Percentiles rank a stretch among this genome's conserved stretches.
phyloP scores from a whole-genome alignment of 2,113 vertebrate genomes.

The Podilymbus podiceps region DNA sequence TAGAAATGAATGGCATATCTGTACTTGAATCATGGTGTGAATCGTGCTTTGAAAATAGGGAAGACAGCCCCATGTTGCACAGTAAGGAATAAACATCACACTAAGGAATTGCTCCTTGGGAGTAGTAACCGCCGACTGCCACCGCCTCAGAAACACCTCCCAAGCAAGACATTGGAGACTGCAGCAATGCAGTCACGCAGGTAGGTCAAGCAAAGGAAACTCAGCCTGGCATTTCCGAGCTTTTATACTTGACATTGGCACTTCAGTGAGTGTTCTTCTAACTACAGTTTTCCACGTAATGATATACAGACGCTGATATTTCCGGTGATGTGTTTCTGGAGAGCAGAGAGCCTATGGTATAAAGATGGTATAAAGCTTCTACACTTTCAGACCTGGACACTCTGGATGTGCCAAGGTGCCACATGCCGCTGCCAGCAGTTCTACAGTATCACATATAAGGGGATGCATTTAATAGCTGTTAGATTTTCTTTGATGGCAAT shows the following conservation, averaged over 20 bases:
- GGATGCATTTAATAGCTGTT: neutral
- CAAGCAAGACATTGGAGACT: neutral
- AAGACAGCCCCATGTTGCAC: neutral
- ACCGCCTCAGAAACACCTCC: neutral
- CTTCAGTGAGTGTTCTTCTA: neutral
- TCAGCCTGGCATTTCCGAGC: neutral
- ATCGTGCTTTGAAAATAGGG: neutral
- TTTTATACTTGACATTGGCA: neutral
- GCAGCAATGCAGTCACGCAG: neutral
- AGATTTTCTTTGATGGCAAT: neutral
- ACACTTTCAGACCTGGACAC: neutral
- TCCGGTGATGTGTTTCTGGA: neutral
- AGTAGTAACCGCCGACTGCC: neutral
- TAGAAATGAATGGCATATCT: neutral
- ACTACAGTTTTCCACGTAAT: neutral
- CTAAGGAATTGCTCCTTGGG: neutral
- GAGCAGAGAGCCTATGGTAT: neutral
- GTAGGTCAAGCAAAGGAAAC: neutral
- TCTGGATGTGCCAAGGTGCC: neutral
- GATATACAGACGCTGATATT: neutral
- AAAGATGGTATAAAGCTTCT: neutral
- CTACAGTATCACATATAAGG: fast-evolving
- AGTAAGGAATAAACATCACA: neutral
- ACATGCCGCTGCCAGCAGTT: neutral
- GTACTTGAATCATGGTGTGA: neutral